Evolutionary conservation across 2,113 vertebrate species (phyloP), one percentile per base, ranked within the genome.

Genomic region (Ailuropoda melanoleuca): DNA sequence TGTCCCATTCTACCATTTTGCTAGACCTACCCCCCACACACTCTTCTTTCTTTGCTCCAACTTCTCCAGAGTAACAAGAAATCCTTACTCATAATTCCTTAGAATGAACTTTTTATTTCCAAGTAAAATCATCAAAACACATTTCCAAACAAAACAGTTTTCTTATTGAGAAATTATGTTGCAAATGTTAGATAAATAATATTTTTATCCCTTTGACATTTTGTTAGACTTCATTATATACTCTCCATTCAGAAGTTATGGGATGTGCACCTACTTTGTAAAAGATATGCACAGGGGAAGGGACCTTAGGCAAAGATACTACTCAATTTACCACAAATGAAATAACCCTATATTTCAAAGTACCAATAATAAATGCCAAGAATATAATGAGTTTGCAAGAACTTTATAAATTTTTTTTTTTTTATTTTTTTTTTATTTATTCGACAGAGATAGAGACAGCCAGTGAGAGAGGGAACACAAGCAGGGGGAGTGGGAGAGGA

Each of bases 71-170:
- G 55, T 60, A 85, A 82, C 6, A 55, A 83, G 14, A 4, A 82
- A 75, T 72, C 23, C 43, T 58, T 84, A 58, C 23, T 90, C 15
- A 31, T 19, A 53, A 53, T 39, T 64, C 24, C 93, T 86, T 85
- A 62, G 84, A 87, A 97, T 83, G 39, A 96, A 90, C 1, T 48
- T 88, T 83, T 80, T 82, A 89, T 1, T 75, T 92, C 70, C 58
- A 84, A 80, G 18, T 58, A 83, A 95, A 95, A 92, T 90, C 64
- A 95, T 46, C 81, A 80, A 87, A 56, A 86, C 83, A 56, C 37
- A 75, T 56, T 96, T 91, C 31, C 24, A 62, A 46, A 55, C 55
- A 84, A 80, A 43, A 62, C 11, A 87, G 18, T 78, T 92, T 96
- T 75, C 39, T 87, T 80, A 62, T 39, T 74, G 43, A 90, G 53